Base-by-base conservation (phyloP, 2,888 invertebrate genomes). In the Mylabris sibirica region DNA sequence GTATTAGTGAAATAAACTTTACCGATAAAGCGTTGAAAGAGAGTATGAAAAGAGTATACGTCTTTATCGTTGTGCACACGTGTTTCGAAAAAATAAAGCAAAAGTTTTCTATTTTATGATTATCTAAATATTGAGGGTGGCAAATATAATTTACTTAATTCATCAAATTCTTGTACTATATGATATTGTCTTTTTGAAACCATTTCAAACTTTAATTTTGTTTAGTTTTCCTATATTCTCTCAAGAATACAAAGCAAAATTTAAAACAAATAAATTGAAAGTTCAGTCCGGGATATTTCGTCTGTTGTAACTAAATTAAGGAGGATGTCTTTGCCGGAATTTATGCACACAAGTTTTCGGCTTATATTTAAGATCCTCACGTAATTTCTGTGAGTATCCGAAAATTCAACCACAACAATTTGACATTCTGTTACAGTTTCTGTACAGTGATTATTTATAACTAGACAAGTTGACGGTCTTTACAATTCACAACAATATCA, bases 371-470 rank as follows among this genome's bases (percentile, higher is more conserved):
- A 60, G 35, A 53, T 41, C 26, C 35, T 20, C 41, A 67, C 53
- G 44, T 63, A 67, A 59, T 67, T 60, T 57, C 60, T 64, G 30
- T 57, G 44, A 59, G 63, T 67, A 60, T 63, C 63, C 67, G 35
- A 57, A 62, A 59, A 62, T 68, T 59, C 62, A 61, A 64, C 64
- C 64, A 49, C 65, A 68, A 68, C 68, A 65, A 65, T 69, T 69
- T 60, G 65, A 69, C 59, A 44, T 65, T 68, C 62, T 14, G 26
- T 57, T 57, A 26, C 8, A 26, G 57, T 57, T 24, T 24, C 49
- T 59, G 22, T 59, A 65, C 11, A 44, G 22, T 12, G 38, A 53
- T 69, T 66, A 66, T 66, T 66, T 69, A 64, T 63, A 64, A 35
- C 12, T n/a, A 30, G 8, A 30, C 1, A 22, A 65, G 57, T 49